Percentiles rank a stretch among this genome's conserved stretches.
Conservation (phyloP, 1,140 invertebrate genomes). For the Penaeus chinensis region DNA sequence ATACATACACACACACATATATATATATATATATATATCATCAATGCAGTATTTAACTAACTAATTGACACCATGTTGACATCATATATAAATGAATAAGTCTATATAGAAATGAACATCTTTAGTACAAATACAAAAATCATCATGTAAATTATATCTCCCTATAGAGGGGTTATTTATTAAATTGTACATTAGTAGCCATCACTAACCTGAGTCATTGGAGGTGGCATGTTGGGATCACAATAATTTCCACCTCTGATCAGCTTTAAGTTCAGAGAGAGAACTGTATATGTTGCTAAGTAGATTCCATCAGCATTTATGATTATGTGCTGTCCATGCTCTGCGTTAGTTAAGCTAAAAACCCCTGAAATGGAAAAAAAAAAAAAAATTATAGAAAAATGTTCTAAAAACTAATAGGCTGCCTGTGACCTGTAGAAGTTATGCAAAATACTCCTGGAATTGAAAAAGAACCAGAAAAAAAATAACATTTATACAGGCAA, state of each 20-base stretch:
- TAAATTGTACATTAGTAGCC: slow-evolving; percentile 18
- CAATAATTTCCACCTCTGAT: slow-evolving; percentile 82
- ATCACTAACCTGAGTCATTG: slow-evolving; percentile 74
- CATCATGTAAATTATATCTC: not conserved
- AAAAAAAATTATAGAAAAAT: slow-evolving; percentile 65
- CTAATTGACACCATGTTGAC: too few relatives aligned
- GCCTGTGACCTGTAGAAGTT: too few relatives aligned
- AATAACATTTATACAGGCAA: not conserved
- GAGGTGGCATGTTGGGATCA: slow-evolving; percentile 70
- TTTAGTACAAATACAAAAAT: too few relatives aligned
- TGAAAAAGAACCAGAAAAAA: not conserved
- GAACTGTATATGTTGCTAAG: slow-evolving; percentile 85
- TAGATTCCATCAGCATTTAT: slow-evolving; percentile 96
- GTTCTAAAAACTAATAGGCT: too few relatives aligned
- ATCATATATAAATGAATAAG: too few relatives aligned
- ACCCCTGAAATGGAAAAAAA: slow-evolving; percentile 60
- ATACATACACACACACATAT: too few relatives aligned
- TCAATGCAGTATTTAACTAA: too few relatives aligned
- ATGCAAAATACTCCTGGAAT: slow-evolving; percentile 28
- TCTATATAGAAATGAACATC: too few relatives aligned
- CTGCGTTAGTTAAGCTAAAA: slow-evolving; percentile 39
- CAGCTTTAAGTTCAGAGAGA: slow-evolving; percentile 85
- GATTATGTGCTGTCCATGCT: slow-evolving; percentile 70
- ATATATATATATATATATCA: too few relatives aligned
- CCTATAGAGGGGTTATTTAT: not conserved